Evolutionary conservation across 2,113 vertebrate species (phyloP).

Genomic region (Myiozetetes cayanensis): DNA sequence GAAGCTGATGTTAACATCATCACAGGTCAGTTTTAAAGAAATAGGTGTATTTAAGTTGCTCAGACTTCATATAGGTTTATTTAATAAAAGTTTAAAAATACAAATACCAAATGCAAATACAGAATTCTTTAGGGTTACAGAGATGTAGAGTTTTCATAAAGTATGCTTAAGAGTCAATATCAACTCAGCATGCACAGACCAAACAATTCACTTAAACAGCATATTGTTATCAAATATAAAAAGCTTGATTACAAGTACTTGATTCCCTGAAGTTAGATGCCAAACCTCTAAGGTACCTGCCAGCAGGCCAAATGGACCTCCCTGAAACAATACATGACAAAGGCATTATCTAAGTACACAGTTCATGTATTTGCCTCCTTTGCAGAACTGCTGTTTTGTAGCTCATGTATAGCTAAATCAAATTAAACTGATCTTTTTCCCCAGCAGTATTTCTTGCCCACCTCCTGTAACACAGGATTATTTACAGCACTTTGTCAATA

Average conservation of each 20-base stretch:
- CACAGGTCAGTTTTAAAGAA: neutral
- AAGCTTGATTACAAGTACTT: neutral
- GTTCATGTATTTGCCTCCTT: neutral
- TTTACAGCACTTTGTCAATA: neutral
- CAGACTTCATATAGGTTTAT: neutral
- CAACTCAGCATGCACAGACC: neutral
- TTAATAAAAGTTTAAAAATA: neutral
- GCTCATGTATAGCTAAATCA: neutral
- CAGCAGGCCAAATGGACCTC: neutral
- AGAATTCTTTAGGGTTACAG: neutral
- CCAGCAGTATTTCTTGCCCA: neutral
- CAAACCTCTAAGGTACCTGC: neutral
- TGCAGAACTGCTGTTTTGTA: neutral
- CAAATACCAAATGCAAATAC: neutral
- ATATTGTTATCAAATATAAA: neutral
- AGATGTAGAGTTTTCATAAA: neutral
- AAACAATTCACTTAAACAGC: neutral
- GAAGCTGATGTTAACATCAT: neutral
- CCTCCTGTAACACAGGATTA: neutral
- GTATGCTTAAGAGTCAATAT: neutral
- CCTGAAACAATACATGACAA: neutral
- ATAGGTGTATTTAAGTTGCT: neutral
- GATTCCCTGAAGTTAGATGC: neutral
- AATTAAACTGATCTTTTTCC: neutral
- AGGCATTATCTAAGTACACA: neutral